A percentile compares a stretch with the other conserved stretches of the same genome.
These are phyloP conservation scores for Bufo bufo DNA, from an alignment of 2,113 vertebrate genomes.

Conservation along the genomic window DNA sequence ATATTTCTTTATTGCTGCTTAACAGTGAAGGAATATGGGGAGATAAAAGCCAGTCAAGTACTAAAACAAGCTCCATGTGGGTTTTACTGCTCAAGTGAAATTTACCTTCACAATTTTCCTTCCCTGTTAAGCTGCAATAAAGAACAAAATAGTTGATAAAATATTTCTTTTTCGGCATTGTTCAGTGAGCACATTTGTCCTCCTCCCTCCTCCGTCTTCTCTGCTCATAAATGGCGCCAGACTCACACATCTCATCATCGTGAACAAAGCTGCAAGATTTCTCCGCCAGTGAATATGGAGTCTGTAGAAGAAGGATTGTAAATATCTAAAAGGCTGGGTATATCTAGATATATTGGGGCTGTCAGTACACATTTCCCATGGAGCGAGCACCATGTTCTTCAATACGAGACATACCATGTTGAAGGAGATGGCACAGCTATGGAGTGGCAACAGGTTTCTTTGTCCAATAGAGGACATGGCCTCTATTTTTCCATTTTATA, in stretches of 20 bases:
- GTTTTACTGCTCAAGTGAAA: conserved; percentile 58
- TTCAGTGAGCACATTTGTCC: conserved; percentile 38
- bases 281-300: background rate
- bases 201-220: background rate
- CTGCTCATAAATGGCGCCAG: background rate
- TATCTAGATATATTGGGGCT: background rate
- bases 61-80: conserved; percentile 59
- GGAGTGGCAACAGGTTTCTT: background rate
- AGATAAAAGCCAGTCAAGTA: conserved; percentile 61
- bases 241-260: conserved; percentile 5
- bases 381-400: background rate
- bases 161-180: conserved; percentile 58
- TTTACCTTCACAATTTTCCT: conserved; percentile 57
- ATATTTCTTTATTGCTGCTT: conserved; percentile 66
- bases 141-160: conserved; percentile 60
- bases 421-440: background rate
- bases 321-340: background rate
- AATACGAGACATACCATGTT: background rate
- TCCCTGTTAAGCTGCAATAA: conserved; percentile 57
- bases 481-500: too few relatives aligned
- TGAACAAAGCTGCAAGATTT: background rate
- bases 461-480: background rate
- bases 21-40: conserved; percentile 64
- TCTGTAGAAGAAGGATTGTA: background rate
- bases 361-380: background rate